Conservation (phyloP, 2,797 vertebrate genomes). For the Mormyrops attenuatus region DNA sequence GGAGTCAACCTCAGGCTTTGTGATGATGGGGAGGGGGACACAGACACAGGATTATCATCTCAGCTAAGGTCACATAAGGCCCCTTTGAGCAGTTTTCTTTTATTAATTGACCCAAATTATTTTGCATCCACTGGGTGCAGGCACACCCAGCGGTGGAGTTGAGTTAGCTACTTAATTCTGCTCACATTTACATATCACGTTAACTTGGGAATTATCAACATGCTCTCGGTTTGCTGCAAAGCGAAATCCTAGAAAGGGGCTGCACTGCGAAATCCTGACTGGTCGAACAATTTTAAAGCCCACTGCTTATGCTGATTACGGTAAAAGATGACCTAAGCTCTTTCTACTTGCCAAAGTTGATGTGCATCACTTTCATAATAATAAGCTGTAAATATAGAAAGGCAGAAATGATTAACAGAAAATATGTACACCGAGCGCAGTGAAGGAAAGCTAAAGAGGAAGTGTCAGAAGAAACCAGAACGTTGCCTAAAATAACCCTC, state of each 20-base stretch:
- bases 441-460: too few species aligned
- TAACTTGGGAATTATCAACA: background rate
- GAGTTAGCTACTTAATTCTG: background rate
- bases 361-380: too few species aligned
- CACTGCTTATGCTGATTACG: background rate
- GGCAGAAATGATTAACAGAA: too few species aligned
- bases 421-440: too few species aligned
- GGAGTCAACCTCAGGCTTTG: background rate
- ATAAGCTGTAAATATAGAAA: too few species aligned
- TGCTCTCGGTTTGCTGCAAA: background rate
- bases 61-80: background rate
- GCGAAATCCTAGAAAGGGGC: background rate
- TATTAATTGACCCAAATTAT: background rate
- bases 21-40: background rate
- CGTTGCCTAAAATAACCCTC: too few species aligned
- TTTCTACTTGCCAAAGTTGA: too few species aligned
- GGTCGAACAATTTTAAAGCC: background rate
- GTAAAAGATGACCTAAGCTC: background rate
- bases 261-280: background rate
- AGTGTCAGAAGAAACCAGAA: too few species aligned
- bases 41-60: background rate
- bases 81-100: background rate
- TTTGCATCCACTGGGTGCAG: background rate
- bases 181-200: background rate
- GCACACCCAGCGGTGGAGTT: background rate